phyloP scores from a whole-genome alignment of 2,888 invertebrate species.

The Sesia bembeciformis region DNA sequence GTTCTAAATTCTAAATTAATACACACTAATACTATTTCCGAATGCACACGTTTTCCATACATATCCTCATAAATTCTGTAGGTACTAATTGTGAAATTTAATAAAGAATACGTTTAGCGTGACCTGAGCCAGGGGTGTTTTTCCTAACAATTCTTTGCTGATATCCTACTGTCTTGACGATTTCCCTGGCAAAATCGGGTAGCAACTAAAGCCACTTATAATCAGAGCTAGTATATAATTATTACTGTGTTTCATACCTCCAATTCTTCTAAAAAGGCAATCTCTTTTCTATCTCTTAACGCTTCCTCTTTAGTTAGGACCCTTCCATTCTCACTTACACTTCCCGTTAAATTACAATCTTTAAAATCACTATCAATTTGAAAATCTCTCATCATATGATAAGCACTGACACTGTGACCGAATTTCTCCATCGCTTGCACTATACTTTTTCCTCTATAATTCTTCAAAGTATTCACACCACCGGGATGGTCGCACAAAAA shows the following conservation, averaged over 20 bases:
- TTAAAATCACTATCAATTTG: constrained; percentile 56
- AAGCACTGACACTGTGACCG: constrained; percentile 77
- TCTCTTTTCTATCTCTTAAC: constrained; percentile 32
- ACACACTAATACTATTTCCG: too few species aligned
- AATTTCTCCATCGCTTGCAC: constrained; percentile 67
- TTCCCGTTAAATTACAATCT: constrained; percentile 53
- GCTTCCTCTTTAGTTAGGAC: constrained; percentile 50
- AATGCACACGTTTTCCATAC: too few species aligned
- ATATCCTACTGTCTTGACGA: too few species aligned
- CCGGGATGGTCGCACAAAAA: constrained; percentile 85
- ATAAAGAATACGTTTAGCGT: too few species aligned
- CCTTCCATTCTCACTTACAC: constrained; percentile 50
- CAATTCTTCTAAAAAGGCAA: constrained; percentile 51
- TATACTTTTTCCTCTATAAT: constrained; percentile 71
- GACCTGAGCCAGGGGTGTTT: too few species aligned
- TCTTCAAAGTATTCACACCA: constrained; percentile 77
- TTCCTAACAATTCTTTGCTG: too few species aligned
- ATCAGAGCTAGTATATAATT: background rate
- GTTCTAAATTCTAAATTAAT: too few species aligned
- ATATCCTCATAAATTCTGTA: too few species aligned
- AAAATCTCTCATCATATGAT: constrained; percentile 78
- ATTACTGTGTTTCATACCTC: constrained; percentile 34
- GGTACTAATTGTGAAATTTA: too few species aligned
- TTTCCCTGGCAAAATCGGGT: too few species aligned
- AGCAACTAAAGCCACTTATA: too few species aligned